Evolutionary conservation across 2,797 vertebrate genomes (phyloP), one percentile per base, ranked within the genome.

Genomic region (Gouania willdenowi): DNA sequence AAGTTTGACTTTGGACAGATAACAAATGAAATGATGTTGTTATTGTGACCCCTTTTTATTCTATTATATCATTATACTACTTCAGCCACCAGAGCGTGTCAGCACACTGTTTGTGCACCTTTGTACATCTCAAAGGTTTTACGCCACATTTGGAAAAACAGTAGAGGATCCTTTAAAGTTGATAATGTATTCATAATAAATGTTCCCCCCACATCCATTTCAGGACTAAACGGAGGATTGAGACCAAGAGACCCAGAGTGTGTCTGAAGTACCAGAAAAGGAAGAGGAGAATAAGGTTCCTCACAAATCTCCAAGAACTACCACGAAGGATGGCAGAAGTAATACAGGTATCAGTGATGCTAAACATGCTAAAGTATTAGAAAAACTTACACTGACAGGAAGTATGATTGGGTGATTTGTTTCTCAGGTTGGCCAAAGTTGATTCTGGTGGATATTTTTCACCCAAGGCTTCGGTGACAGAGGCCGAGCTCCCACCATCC

Each of bases 181-280:
- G n/a, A n/a, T n/a, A n/a, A n/a, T n/a, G n/a, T n/a, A n/a, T n/a
- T n/a, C n/a, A n/a, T n/a, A n/a, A n/a, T n/a, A n/a, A n/a, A n/a
- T n/a, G n/a, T n/a, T n/a, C n/a, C n/a, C n/a, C n/a, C n/a, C 6
- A 5, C 5, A 19, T 20, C 6, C 4, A 43, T 73, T 86, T 90
- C 28, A 62, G 93, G 33, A 71, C 89, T 14, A 95, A 88, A 44
- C 95, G 97, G 39, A 93, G 95, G 27, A 98, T 98, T 41, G 96
- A 97, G 69, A 92, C 94, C 14, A 98, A 98, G 78, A 90, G 96
- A 55, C 96, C 98, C 78, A 68, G 94, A 6, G 91, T 98, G 26
- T 98, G 94, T 79, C 84, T 98, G 28, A 98, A 62, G 83, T 98
- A 23, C 95, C 95, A 0, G 82, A 93, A 66, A 91, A 92, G 37